Conservation (phyloP, 23 tunicate species). For the Phallusia fumigata region DNA sequence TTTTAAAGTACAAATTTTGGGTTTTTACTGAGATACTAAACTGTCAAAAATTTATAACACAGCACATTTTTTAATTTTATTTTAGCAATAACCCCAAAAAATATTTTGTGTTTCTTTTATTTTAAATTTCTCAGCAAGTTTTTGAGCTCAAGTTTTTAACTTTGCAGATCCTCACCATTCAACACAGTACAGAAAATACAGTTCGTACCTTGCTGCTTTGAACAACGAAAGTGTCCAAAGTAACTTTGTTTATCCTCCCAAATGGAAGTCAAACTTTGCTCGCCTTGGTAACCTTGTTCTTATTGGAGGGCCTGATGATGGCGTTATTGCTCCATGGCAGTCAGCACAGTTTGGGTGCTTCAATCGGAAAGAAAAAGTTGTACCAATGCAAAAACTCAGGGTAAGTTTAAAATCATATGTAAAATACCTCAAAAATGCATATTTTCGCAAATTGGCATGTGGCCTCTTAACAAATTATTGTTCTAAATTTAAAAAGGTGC, state of each 20-base stretch:
- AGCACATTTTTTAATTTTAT: no score
- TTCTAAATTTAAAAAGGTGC: no score
- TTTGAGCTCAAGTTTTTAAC: background rate
- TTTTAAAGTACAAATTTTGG: no score
- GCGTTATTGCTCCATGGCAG: conserved; percentile 96
- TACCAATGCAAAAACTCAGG: conserved; percentile 54
- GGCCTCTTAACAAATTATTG: no score
- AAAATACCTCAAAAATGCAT: no score
- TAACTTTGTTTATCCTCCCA: background rate
- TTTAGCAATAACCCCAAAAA: no score
- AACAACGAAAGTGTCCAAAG: conserved; percentile 65
- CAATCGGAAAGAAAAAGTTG: conserved; percentile 41
- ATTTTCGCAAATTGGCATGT: no score
- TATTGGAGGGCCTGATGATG: conserved; percentile 97
- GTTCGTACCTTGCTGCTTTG: conserved; percentile 59
- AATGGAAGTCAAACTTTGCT: conserved; percentile 70
- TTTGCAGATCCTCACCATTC: conserved; percentile 76
- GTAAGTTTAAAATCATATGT: no score
- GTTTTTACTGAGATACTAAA: no score
- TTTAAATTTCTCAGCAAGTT: background rate
- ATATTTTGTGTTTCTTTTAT: no score
- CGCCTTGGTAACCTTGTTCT: conserved; percentile 54
- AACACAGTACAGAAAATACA: conserved; percentile 41
- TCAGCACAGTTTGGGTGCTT: conserved; percentile 74
- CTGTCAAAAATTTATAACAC: no score